Conservation (phyloP, 2,797 vertebrate genomes). For the Gallinago nigripennis region DNA sequence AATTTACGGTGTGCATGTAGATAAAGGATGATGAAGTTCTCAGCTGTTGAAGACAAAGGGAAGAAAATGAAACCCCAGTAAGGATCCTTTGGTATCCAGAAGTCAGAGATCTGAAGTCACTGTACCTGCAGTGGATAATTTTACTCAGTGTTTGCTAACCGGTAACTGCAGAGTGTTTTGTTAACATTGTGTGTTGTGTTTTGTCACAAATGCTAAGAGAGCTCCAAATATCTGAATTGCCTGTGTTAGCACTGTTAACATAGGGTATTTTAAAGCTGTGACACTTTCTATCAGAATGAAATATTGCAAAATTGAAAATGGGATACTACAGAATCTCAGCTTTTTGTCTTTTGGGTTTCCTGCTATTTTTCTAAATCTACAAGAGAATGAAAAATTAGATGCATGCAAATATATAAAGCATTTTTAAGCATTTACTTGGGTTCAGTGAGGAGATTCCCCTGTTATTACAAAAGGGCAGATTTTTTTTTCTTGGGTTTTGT, state of each 20-base stretch:
- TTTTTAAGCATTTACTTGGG: not conserved
- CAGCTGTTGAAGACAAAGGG: not conserved
- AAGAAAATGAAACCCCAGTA: not conserved
- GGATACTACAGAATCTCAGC: not conserved
- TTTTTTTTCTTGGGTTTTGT: not conserved
- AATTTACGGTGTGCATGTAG: not conserved
- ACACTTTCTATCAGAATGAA: not conserved
- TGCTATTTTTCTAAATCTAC: not conserved
- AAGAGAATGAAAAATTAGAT: not conserved
- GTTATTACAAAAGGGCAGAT: not conserved
- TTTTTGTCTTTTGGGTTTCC: not conserved
- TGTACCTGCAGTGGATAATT: not conserved
- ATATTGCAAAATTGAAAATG: not conserved
- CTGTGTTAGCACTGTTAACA: not conserved
- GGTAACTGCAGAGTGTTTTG: not conserved
- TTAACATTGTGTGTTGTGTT: not conserved
- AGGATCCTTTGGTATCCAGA: not conserved
- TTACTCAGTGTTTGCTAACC: not conserved
- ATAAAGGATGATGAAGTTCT: not conserved
- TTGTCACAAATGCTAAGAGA: not conserved
- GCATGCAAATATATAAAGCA: not conserved
- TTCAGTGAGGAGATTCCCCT: not conserved
- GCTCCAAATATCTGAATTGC: not conserved
- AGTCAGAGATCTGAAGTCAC: not conserved
- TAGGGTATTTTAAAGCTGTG: not conserved